Conservation (phyloP, 2,888 invertebrate genomes). For the Petrolisthes manimaculis region DNA sequence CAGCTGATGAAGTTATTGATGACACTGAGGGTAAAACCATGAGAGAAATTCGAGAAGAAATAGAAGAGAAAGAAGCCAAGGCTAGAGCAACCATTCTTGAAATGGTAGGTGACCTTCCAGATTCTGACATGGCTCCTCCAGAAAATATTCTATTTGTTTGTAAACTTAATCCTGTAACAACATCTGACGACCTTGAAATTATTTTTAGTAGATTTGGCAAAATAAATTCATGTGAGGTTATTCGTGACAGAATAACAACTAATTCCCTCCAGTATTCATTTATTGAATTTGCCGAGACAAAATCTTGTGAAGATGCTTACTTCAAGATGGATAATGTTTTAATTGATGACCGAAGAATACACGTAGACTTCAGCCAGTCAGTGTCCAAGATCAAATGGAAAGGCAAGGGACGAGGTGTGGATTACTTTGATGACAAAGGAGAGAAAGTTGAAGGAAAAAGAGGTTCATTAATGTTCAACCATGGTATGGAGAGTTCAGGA, state of each 20-base stretch:
- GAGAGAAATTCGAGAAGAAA: constrained; percentile 87
- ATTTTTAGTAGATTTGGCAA: constrained; percentile 84
- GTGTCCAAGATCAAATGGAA: constrained; percentile 94
- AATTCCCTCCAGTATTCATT: constrained; percentile 99
- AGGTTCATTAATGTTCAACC: constrained; percentile 11
- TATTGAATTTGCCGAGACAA: constrained; percentile 93
- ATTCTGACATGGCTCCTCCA: constrained; percentile 97
- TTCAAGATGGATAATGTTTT: constrained; percentile 99
- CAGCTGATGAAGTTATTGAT: constrained; percentile 93
- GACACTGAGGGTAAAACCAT: constrained; percentile 87
- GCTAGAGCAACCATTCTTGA: constrained; percentile 97
- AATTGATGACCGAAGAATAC: constrained; percentile 97
- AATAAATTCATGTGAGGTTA: constrained; percentile 85
- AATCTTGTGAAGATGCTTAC: constrained; percentile 96
- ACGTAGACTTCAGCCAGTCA: constrained; percentile 99
- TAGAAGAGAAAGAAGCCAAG: constrained; percentile 92
- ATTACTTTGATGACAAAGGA: constrained; percentile 53
- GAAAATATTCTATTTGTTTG: constrained; percentile 99
- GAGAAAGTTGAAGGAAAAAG: constrained; percentile 34
- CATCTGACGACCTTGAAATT: constrained; percentile 95
- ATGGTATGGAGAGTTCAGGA: neutral
- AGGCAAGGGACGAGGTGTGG: constrained; percentile 77
- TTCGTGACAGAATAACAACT: constrained; percentile 89
- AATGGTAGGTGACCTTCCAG: constrained; percentile 97
- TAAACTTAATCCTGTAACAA: constrained; percentile 98